Percentiles rank a stretch among this genome's conserved stretches.
Evolutionary conservation across 2,797 vertebrate genomes (phyloP).

Genomic region (Pangasius krempfi): DNA sequence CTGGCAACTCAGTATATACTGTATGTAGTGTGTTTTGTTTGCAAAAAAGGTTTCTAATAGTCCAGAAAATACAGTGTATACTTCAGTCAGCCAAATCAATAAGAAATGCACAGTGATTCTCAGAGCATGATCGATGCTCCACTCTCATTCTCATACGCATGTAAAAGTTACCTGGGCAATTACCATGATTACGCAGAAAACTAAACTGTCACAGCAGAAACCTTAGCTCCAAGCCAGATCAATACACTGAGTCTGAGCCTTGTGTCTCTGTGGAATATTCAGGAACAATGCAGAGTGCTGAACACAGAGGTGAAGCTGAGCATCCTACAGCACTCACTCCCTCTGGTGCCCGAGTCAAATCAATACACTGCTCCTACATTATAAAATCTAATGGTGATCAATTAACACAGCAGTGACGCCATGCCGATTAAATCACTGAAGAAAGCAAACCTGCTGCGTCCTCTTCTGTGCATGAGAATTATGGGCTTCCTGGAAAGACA

Average conservation of each 20-base stretch:
- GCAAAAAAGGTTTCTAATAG: not conserved
- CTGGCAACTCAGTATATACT: not conserved
- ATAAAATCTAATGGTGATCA: slow-evolving; percentile 55
- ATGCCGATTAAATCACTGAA: not conserved
- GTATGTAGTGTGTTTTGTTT: not conserved
- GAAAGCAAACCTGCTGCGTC: not conserved
- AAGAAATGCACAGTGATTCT: not conserved
- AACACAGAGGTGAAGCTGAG: slow-evolving; percentile 15
- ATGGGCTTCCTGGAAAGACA: not conserved
- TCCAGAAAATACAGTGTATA: not conserved
- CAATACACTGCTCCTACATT: slow-evolving; percentile 58
- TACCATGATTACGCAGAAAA: slow-evolving; percentile 20
- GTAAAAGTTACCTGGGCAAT: slow-evolving; percentile 24
- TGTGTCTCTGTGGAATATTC: not conserved
- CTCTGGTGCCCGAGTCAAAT: slow-evolving; percentile 13
- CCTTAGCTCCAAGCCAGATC: not conserved
- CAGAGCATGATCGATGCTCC: not conserved
- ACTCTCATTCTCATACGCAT: not conserved
- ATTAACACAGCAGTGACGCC: slow-evolving; percentile 23
- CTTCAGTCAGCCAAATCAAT: not conserved
- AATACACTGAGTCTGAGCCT: not conserved
- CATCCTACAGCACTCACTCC: slow-evolving; percentile 16
- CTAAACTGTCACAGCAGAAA: not conserved
- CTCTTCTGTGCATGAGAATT: not conserved
- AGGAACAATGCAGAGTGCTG: slow-evolving; percentile 6